phyloP scores from a whole-genome alignment of 2,888 invertebrate species.

The Thymelicus sylvestris region DNA sequence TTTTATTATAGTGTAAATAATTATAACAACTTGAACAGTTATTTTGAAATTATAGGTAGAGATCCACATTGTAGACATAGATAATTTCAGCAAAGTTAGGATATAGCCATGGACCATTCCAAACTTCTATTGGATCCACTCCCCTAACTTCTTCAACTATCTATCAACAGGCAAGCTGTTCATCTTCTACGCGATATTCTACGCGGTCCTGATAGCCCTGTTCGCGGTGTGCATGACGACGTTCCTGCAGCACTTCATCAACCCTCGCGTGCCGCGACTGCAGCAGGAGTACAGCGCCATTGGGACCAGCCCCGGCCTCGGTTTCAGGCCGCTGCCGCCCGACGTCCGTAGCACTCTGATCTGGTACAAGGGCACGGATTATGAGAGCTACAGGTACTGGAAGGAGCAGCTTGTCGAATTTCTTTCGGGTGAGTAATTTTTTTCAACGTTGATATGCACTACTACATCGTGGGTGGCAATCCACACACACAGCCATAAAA shows the following conservation, averaged over 20 bases:
- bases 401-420: constrained; percentile 90
- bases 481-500: no score
- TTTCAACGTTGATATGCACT: no score
- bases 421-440: constrained; percentile 87
- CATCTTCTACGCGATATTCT: constrained; percentile 96
- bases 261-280: constrained; percentile 94
- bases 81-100: no score
- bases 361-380: constrained; percentile 94
- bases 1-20: background rate
- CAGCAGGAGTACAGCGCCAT: constrained; percentile 93
- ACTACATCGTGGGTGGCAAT: no score
- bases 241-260: constrained; percentile 95
- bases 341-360: constrained; percentile 97
- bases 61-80: no score
- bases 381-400: constrained; percentile 92
- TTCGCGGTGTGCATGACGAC: constrained; percentile 96
- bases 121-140: background rate
- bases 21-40: no score
- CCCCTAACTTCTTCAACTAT: background rate
- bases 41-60: no score
- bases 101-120: no score
- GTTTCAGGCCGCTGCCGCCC: constrained; percentile 96
- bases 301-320: constrained; percentile 97
- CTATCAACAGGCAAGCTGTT: constrained; percentile 92
- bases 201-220: constrained; percentile 92